Percentiles rank a stretch among this genome's conserved stretches.
Evolutionary conservation across 2,888 invertebrate species (phyloP).

Genomic region (Caenorhabditis sp.): DNA sequence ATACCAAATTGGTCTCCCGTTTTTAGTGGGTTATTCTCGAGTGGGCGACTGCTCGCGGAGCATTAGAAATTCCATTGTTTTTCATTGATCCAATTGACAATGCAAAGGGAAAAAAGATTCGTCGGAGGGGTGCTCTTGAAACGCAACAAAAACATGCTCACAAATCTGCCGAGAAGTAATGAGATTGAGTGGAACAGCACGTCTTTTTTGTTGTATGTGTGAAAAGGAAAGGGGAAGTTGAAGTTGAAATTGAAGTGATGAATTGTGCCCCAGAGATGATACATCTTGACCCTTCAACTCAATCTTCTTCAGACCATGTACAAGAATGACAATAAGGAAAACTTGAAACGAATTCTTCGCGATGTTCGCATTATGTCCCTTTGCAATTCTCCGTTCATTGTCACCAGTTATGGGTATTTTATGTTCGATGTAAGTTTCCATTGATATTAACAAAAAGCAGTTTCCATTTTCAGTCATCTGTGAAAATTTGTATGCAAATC

Average conservation of each 20-base stretch:
- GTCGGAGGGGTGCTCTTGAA: neutral
- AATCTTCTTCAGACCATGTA: conserved; percentile 58
- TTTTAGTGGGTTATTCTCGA: conserved; percentile 31
- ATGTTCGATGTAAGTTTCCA: conserved; percentile 48
- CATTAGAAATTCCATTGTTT: conserved; percentile 54
- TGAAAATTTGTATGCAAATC: conserved; percentile 99
- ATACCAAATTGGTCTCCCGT: conserved; percentile 34
- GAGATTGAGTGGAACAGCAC: neutral
- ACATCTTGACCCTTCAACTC: conserved; percentile 8
- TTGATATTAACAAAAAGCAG: neutral
- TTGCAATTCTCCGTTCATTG: conserved; percentile 52
- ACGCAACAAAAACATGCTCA: conserved; percentile 14
- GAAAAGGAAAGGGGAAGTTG: conserved; percentile 9
- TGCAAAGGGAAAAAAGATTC: conserved; percentile 12
- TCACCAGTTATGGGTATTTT: conserved; percentile 50
- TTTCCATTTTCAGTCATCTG: conserved; percentile 83
- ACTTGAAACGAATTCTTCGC: conserved; percentile 51
- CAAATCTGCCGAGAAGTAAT: neutral
- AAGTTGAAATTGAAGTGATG: conserved; percentile 27
- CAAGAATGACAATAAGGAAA: conserved; percentile 58
- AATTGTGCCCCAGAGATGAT: conserved; percentile 28
- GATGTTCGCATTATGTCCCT: conserved; percentile 51
- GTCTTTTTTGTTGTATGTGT: neutral
- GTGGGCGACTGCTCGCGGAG: conserved; percentile 14
- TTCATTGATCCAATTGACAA: conserved; percentile 45